phyloP scores from a whole-genome alignment of 1,140 invertebrate genomes.

The Dryas iulia region DNA sequence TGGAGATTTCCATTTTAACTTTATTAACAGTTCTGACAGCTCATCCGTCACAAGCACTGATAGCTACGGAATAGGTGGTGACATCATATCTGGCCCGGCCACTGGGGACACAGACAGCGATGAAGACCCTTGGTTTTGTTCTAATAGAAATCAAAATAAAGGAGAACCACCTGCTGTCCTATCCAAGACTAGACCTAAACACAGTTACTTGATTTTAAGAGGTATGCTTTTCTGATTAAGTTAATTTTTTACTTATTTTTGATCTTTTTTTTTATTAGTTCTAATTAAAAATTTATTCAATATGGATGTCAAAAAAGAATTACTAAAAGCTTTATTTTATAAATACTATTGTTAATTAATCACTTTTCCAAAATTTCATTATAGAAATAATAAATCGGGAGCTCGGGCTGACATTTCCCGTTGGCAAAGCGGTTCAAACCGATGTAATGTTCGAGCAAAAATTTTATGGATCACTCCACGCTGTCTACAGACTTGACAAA shows the following conservation, averaged over 20 bases:
- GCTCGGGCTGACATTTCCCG: constrained; percentile 79
- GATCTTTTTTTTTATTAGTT: background rate
- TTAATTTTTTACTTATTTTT: background rate
- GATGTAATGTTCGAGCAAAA: constrained; percentile 84
- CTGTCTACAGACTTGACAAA: constrained; percentile 90
- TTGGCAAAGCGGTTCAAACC: constrained; percentile 71
- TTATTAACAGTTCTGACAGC: constrained; percentile 31
- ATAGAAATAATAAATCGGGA: constrained; percentile 84
- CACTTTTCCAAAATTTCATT: constrained; percentile 12
- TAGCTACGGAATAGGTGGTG: constrained; percentile 27
- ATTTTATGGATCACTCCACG: constrained; percentile 91
- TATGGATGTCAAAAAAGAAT: too few relatives aligned
- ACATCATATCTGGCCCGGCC: constrained; percentile 3
- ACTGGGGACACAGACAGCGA: constrained; percentile 37
- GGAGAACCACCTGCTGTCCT: constrained; percentile 78
- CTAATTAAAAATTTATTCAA: background rate
- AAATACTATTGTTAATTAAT: too few relatives aligned
- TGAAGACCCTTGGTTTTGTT: constrained; percentile 33
- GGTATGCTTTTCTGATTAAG: too few relatives aligned
- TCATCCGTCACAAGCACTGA: constrained; percentile 32
- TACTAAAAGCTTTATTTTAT: too few relatives aligned
- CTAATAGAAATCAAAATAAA: constrained; percentile 38
- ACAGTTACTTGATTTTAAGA: constrained; percentile 84
- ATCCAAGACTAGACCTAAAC: constrained; percentile 83
- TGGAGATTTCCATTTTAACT: background rate